A percentile compares a stretch with the other conserved stretches of the same genome.
These are phyloP conservation scores for Heliopora coerulea DNA, from an alignment of 92 coral and sea anemone genomes.

Conservation along the genomic window DNA sequence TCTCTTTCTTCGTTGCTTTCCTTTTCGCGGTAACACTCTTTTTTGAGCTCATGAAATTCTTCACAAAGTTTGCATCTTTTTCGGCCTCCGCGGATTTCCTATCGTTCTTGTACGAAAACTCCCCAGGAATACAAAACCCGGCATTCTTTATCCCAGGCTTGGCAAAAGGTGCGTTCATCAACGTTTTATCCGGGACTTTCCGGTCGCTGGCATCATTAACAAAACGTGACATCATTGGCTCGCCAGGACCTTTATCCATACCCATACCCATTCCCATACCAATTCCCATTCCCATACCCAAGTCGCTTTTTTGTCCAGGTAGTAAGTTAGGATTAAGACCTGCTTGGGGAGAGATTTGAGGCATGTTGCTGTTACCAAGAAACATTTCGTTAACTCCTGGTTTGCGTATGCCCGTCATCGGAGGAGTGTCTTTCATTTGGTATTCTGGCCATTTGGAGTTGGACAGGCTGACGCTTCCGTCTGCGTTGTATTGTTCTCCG, in stretches of 20 bases:
- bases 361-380: constrained; percentile 17
- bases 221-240: constrained; percentile 10
- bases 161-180: constrained; percentile 16
- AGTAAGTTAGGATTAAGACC: constrained; percentile 27
- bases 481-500: constrained; percentile 30
- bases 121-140: constrained; percentile 41
- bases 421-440: constrained; percentile 35
- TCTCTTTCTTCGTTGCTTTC: constrained; percentile 3
- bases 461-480: constrained; percentile 34
- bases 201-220: neutral
- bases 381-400: constrained; percentile 1
- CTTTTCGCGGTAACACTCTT: constrained; percentile 7
- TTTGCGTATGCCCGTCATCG: neutral
- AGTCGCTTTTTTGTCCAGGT: constrained; percentile 33
- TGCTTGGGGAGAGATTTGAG: constrained; percentile 36
- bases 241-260: constrained; percentile 15
- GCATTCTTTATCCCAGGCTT: constrained; percentile 26
- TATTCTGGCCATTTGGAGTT: constrained; percentile 35
- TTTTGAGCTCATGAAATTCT: constrained; percentile 42
- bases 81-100: constrained; percentile 10
- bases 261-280: constrained; percentile 29
- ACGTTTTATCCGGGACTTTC: neutral
- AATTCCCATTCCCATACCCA: constrained; percentile 37
- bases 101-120: constrained; percentile 30
- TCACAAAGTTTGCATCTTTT: constrained; percentile 29